A percentile compares a stretch with the other conserved stretches of the same genome.
Evolutionary conservation across 2,888 invertebrate species (phyloP).

Genomic region (Ctenicera cuprea): DNA sequence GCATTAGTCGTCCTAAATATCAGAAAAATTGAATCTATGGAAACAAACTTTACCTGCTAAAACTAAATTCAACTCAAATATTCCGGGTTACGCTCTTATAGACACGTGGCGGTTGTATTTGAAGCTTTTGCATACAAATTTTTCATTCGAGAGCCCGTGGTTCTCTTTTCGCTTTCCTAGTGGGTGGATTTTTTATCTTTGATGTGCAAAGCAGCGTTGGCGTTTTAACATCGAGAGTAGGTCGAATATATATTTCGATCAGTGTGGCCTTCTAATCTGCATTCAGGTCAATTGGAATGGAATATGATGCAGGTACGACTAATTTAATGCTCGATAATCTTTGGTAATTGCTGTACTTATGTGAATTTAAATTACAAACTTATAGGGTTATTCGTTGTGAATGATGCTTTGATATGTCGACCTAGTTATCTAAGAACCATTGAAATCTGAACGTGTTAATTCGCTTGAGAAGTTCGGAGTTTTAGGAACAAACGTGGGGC

Average conservation of each 20-base stretch:
- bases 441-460: no score
- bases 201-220: slow-evolving; percentile 26
- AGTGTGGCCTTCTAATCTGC: slow-evolving; percentile 8
- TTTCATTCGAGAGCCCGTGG: slow-evolving; percentile 15
- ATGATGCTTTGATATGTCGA: no score
- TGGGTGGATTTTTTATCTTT: slow-evolving; percentile 30
- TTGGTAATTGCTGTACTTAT: neutral
- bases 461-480: no score
- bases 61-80: no score
- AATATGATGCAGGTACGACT: neutral
- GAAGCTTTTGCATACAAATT: slow-evolving; percentile 23
- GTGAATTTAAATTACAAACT: neutral
- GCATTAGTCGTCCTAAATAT: no score
- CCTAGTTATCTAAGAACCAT: no score
- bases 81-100: no score
- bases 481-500: no score
- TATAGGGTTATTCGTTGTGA: neutral
- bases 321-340: neutral
- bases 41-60: no score
- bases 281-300: neutral
- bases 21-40: no score
- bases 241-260: slow-evolving; percentile 25
- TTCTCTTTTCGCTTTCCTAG: slow-evolving; percentile 13
- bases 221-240: neutral
- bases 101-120: no score